Base-by-base conservation (phyloP, 2,888 invertebrate genomes). In the Halictus ligatus region DNA sequence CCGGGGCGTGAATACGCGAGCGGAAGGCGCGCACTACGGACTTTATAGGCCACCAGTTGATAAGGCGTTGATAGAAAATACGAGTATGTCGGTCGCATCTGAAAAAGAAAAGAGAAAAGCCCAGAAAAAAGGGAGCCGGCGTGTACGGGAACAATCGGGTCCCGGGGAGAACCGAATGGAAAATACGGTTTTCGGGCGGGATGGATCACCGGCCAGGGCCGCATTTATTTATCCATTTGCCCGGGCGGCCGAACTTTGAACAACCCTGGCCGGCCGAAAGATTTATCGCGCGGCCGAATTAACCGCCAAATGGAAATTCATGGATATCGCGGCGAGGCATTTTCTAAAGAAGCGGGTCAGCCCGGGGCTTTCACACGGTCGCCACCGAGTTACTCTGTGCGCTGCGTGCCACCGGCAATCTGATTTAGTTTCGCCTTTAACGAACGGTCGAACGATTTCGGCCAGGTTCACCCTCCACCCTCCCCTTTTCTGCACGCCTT, bases 341-440 rank as follows among this genome's bases (percentile, higher is more conserved):
- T 79, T 60, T 83, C 83, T 50, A 43, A 80, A 83, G 79, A 79
- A 83, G 40, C 71, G 71, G 79, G 74, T 79, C 79, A 72, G 58
- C 46, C 13, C 10, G 40, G n/a, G 18, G 75, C 75, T 80, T 75
- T 83, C 72, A 35, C 48, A 48, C 60, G 48, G 69, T 69, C n/a
- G 71, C 74, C 35, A 29, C 12, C 78, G 78, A 46, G 69, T 48
- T 69, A 43, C 58, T 35, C 58, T 48, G 48, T 29, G 48, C 64
- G 35, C 60, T 43, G 58, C 15, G n/a, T 50, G 29, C 79, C 13
- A 54, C 29, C 40, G 80, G 72, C 80, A 73, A 81, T 81, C 84
- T 78, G 82, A 84, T 81, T 84, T 81, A 74, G 77, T 48, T 58
- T 40, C 82, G 67, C 58, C 84, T 84, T 84, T 81, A 81, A 84